Conservation (phyloP, 2,888 invertebrate genomes). For the Keiferia lycopersicella region DNA sequence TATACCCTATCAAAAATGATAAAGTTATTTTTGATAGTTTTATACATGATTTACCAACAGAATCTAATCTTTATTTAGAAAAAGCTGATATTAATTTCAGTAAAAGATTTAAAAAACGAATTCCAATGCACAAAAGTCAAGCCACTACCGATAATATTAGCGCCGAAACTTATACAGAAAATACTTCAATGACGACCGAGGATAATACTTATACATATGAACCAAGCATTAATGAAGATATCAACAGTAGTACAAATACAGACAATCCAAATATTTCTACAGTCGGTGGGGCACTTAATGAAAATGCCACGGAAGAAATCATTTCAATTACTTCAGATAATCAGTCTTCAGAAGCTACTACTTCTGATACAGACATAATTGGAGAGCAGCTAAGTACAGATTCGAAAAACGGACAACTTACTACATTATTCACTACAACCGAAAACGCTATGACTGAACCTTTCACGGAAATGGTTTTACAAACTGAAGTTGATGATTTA, state of each 20-base stretch:
- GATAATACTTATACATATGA: neutral
- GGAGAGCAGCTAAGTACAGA: neutral
- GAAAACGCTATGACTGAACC: neutral
- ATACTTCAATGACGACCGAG: neutral
- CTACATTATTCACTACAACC: neutral
- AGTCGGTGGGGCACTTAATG: neutral
- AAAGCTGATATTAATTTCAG: neutral
- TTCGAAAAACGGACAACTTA: constrained; percentile 18
- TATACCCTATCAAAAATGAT: neutral
- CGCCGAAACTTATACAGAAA: neutral
- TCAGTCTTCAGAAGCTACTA: constrained; percentile 20
- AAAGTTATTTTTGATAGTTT: neutral
- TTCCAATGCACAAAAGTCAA: neutral
- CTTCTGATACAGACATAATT: constrained; percentile 12
- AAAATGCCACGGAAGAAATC: neutral
- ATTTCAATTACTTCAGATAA: neutral
- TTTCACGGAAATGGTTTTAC: neutral
- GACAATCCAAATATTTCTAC: neutral
- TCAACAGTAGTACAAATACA: neutral
- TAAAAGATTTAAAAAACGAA: neutral
- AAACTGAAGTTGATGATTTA: neutral
- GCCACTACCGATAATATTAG: neutral
- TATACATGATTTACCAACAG: neutral
- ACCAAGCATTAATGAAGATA: neutral
- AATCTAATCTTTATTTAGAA: neutral